Base-by-base conservation (phyloP, 1,140 invertebrate species). In the Cotesia vestalis region DNA sequence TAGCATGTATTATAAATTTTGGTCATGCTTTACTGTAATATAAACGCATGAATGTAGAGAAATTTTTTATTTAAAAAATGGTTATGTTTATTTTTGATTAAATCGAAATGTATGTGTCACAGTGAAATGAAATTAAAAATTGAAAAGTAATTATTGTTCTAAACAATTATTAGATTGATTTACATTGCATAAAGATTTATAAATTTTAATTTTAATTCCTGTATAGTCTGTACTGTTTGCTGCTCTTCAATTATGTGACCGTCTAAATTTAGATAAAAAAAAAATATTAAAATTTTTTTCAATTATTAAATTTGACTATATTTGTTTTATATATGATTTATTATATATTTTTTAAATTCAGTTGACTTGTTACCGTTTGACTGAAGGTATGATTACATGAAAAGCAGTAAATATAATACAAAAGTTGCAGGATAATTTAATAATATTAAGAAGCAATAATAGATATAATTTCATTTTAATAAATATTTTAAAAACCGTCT, bases 381-480 rank as follows among this genome's bases (percentile, higher is more conserved):
- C 40, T 9, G 40, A 74, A 74, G 53, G 79, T 79, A 57, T 78
- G 62, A 73, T 72, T 71, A 72, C 73, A 73, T 77, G 78, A 78
- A 82, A 75, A 66, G 79, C 81, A 82, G 81, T 80, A 78, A 82
- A 83, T 75, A 75, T 79, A 77, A 66, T 68, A 72, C 70, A 72
- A 77, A 76, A 66, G 46, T 73, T 67, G 73, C 77, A 79, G 78
- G 74, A 79, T 79, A 80, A 81, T 83, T 84, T 84, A 78, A 80
- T 81, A 81, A 82, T 78, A 80, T 82, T 83, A 82, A 80, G 80
- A 75, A 83, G 81, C 81, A 83, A 84, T 83, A 83, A 82, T 83
- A 84, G 79, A 80, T 80, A 83, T 84, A 83, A 81, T 81, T 84
- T 84, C 81, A 69, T 82, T 83, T 80, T 83, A 84, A 84, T 84